Percentiles rank a stretch among this genome's conserved stretches.
phyloP scores from a whole-genome alignment of 1,140 invertebrate species.

The Cecropterus lyciades region DNA sequence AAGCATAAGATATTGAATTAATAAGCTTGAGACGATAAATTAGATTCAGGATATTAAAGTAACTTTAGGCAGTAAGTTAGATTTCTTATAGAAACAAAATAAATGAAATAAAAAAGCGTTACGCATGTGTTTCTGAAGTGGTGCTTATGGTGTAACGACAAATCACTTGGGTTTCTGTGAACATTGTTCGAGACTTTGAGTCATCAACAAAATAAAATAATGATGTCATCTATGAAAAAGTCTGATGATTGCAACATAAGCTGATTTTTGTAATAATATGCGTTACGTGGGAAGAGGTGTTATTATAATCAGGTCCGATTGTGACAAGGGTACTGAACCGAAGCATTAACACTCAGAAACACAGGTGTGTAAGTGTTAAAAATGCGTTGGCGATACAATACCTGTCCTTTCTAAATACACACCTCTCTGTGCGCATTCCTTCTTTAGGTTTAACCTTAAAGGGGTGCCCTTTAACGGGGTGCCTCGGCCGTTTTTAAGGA shows the following conservation, averaged over 20 bases:
- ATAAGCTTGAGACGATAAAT: conserved; percentile 58
- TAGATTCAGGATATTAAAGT: conserved; percentile 27
- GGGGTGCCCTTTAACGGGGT: conserved; percentile 94
- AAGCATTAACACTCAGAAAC: conserved; percentile 51
- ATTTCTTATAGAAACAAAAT: conserved; percentile 39
- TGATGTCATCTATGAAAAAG: neutral
- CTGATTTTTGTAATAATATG: neutral
- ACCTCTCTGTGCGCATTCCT: conserved; percentile 97
- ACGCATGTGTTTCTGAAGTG: conserved; percentile 50
- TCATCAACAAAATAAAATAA: neutral
- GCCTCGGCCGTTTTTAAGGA: conserved; percentile 91
- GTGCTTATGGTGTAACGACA: conserved; percentile 9
- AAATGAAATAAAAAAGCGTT: conserved; percentile 54
- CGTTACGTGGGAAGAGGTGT: neutral
- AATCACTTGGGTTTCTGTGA: neutral
- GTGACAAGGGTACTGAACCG: conserved; percentile 3
- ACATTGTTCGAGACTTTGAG: neutral
- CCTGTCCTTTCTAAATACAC: conserved; percentile 87
- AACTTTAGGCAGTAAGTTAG: conserved; percentile 27
- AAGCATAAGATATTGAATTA: conserved; percentile 61
- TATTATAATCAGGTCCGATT: neutral
- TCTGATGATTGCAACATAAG: neutral
- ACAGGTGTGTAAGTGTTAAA: conserved; percentile 80
- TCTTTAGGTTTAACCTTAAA: conserved; percentile 94
- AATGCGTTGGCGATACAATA: conserved; percentile 85